Base-by-base conservation (phyloP, 2,888 invertebrate species). In the Tiliacea citrago region DNA sequence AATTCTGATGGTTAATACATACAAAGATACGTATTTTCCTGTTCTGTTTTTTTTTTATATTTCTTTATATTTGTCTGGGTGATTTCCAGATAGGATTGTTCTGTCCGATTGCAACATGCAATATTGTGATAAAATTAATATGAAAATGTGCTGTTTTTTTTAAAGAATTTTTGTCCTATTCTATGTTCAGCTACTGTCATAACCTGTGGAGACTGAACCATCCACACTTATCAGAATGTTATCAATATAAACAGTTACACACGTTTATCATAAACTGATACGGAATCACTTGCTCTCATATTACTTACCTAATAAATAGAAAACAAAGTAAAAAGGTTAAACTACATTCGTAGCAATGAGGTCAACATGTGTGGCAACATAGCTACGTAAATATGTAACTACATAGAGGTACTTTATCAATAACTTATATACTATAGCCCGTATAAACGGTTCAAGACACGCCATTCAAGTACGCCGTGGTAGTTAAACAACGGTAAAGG, bases 291-390 rank as follows among this genome's bases (percentile, higher is more conserved):
- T 51, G 51, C 49, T 58, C 35, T 45, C n/a, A 55, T 66, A 51
- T 10, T 18, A 69, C 16, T 16, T 60, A 78, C 42, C 45, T 78
- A 81, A n/a, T 53, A 68, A n/a, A 75, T 72, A 60, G 65, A 83
- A 75, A 69, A 83, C 75, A 71, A 75, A 67, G 70, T 83, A 75
- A 76, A 75, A 73, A 79, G 73, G 71, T 75, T 73, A 76, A 55
- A 63, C 68, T 79, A 82, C 55, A 80, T 80, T 70, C 13, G 10
- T 73, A 61, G 6, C 78, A 60, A 67, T 73, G 39, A 86, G 83
- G 84, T 74, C 77, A 86, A 72, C 75, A 78, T 74, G 67, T 81
- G 84, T 78, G 9, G 21, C 9, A 21, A 47, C 13, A 47, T 57
- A 65, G 73, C 60, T 79, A 77, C 49, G 63, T 81, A 77, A 75